Conservation (phyloP, 2,113 vertebrate species). For the Bos javanicus region DNA sequence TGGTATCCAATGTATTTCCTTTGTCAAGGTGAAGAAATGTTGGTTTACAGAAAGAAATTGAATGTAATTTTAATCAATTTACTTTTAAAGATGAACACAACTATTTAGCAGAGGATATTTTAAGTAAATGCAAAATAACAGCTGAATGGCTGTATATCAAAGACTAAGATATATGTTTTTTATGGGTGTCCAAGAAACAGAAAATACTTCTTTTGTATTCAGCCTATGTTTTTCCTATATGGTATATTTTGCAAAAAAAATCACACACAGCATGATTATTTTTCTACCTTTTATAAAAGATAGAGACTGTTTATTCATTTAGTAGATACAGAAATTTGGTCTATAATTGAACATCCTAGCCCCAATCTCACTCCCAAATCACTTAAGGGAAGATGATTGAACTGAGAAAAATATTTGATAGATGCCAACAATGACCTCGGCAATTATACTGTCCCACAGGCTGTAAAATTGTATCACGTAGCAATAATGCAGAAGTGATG, state of each 20-base stretch:
- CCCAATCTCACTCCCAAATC: conserved; percentile 36
- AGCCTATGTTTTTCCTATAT: background rate
- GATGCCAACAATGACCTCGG: background rate
- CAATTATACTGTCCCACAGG: conserved; percentile 37
- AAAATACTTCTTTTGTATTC: background rate
- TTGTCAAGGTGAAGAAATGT: background rate
- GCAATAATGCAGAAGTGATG: conserved; percentile 26
- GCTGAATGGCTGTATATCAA: background rate
- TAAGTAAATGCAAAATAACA: conserved; percentile 32
- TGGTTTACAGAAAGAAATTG: background rate
- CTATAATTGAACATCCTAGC: background rate
- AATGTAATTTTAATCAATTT: conserved; percentile 41
- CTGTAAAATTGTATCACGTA: conserved; percentile 20
- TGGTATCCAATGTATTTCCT: background rate
- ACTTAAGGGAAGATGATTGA: background rate
- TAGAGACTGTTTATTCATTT: background rate
- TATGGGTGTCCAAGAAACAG: background rate
- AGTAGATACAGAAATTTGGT: background rate
- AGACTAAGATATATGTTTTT: background rate
- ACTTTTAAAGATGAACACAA: conserved; percentile 27
- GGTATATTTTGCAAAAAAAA: background rate
- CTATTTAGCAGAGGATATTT: conserved; percentile 39
- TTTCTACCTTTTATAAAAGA: conserved; percentile 27
- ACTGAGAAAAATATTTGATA: background rate
- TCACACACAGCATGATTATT: background rate